Percentiles rank a stretch among this genome's conserved stretches.
phyloP scores from a whole-genome alignment of 2,797 vertebrate species.

The Hapalemur alaotrensis region DNA sequence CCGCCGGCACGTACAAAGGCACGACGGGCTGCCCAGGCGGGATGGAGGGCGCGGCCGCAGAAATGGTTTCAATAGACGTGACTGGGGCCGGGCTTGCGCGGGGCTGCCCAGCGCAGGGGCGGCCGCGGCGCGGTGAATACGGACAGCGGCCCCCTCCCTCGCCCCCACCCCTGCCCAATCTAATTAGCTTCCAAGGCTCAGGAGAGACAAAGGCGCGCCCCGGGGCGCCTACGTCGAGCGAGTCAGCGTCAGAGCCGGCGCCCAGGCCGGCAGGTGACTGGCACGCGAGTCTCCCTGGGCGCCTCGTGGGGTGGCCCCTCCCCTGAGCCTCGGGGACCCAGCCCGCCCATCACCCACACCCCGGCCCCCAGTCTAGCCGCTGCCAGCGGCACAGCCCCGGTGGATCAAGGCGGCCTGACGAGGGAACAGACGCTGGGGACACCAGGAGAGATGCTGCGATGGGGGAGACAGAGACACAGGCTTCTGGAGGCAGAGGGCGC shows the following conservation, averaged over 20 bases:
- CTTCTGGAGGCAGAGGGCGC: not conserved
- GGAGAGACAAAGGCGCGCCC: slow-evolving; percentile 86
- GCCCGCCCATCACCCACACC: not conserved
- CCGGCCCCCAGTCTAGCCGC: not conserved
- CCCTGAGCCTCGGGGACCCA: too few relatives aligned
- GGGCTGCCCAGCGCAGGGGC: not conserved
- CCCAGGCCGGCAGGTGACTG: slow-evolving; percentile 89
- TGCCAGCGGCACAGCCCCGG: not conserved
- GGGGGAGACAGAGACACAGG: not conserved
- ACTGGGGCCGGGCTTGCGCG: not conserved
- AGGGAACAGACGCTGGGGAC: not conserved
- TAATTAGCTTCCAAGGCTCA: slow-evolving; percentile 85
- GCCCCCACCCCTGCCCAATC: slow-evolving; percentile 73
- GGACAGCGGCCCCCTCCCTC: not conserved
- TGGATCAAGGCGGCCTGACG: not conserved
- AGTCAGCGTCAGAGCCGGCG: slow-evolving; percentile 19
- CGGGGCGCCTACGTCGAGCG: not conserved
- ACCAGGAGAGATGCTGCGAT: not conserved
- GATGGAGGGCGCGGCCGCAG: not conserved
- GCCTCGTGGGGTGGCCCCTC: too few relatives aligned
- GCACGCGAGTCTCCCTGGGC: slow-evolving; percentile 82
- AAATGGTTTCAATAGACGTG: not conserved
- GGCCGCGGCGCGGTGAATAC: accelerated
- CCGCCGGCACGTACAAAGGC: not conserved
- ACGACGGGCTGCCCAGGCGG: accelerated